Percentiles rank a stretch among this genome's conserved stretches.
These are phyloP conservation scores for Epizoanthus scotinus DNA, from an alignment of 92 coral and sea anemone species.

Conservation along the genomic window DNA sequence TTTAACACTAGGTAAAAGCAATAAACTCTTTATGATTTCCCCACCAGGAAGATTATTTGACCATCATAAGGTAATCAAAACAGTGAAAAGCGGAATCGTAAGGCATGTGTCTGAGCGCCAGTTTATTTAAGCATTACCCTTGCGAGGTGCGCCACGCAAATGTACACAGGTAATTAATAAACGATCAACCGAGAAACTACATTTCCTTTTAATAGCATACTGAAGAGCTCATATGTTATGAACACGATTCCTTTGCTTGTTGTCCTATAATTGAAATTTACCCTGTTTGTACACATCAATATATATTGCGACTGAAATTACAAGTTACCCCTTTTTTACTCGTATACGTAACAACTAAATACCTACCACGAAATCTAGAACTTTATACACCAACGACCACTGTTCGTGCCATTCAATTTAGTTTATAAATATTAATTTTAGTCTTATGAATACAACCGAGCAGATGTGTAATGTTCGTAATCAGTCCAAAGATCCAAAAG, in stretches of 20 bases:
- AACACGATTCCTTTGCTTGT: neutral
- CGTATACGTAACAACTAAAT: neutral
- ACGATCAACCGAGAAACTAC: slow-evolving; percentile 34
- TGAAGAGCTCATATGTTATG: slow-evolving; percentile 25
- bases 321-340: neutral
- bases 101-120: slow-evolving; percentile 28
- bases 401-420: neutral
- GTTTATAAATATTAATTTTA: neutral
- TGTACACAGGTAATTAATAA: slow-evolving; percentile 34
- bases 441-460: neutral
- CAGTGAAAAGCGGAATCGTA: slow-evolving; percentile 25
- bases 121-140: slow-evolving; percentile 41
- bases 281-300: slow-evolving; percentile 7
- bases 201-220: slow-evolving; percentile 18
- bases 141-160: neutral
- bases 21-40: slow-evolving; percentile 27
- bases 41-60: slow-evolving; percentile 46
- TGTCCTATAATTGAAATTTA: slow-evolving; percentile 15
- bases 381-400: neutral
- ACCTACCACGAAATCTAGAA: neutral
- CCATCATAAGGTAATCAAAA: slow-evolving; percentile 47
- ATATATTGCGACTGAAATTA: neutral
- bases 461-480: slow-evolving; percentile 16
- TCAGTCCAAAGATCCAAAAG: slow-evolving; percentile 6
- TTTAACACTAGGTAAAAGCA: slow-evolving; percentile 17